These are phyloP conservation scores for Datnioides undecimradiatus DNA, from an alignment of 2,113 vertebrate species.

Conservation along the genomic window DNA sequence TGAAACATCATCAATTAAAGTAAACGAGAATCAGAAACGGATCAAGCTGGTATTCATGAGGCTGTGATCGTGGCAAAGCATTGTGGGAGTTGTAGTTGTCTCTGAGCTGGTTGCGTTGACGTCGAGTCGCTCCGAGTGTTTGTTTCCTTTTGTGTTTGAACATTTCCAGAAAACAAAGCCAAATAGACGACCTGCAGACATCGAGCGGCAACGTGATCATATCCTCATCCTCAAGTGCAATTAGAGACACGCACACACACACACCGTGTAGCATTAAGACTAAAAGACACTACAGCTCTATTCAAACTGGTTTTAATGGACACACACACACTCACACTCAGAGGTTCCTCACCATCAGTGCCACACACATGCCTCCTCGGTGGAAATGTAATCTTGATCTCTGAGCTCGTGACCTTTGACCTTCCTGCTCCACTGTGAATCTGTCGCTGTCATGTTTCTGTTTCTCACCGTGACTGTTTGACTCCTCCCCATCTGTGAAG, in stretches of 20 bases:
- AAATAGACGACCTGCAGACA: constrained; percentile 61
- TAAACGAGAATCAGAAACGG: too few species aligned
- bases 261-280: constrained; percentile 42
- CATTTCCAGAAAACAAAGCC: constrained; percentile 59
- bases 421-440: constrained; percentile 43
- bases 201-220: constrained; percentile 51
- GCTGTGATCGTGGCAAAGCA: background rate
- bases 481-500: constrained; percentile 13
- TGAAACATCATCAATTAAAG: too few species aligned
- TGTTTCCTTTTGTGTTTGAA: constrained; percentile 23
- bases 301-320: constrained; percentile 6
- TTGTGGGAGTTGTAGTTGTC: constrained; percentile 14
- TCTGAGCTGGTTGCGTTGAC: constrained; percentile 12
- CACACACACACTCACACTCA: constrained; percentile 28
- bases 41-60: too few species aligned
- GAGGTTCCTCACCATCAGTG: constrained; percentile 54
- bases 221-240: constrained; percentile 81
- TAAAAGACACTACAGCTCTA: constrained; percentile 2
- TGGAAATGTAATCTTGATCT: constrained; percentile 52
- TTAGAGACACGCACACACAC: constrained; percentile 68
- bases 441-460: constrained; percentile 65
- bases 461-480: constrained; percentile 58
- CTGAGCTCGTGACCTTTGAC: constrained; percentile 58
- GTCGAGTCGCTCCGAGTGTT: background rate
- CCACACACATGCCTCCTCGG: constrained; percentile 53